phyloP scores from a whole-genome alignment of 2,797 vertebrate genomes.

The Dromococcyx pavoninus region DNA sequence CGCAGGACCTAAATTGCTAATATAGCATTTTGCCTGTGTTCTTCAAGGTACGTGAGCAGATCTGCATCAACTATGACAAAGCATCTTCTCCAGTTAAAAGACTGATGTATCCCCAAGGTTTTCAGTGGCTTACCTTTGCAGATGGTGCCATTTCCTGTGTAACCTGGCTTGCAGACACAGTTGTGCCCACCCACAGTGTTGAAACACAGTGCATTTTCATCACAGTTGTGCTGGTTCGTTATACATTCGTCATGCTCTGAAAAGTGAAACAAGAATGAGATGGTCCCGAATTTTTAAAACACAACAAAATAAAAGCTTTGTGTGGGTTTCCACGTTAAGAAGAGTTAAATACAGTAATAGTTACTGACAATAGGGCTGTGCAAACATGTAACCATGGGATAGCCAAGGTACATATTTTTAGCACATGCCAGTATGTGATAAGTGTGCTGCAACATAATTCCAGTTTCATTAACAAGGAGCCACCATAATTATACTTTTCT shows the following conservation, averaged over 20 bases:
- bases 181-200: conserved; percentile 96
- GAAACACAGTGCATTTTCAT: conserved; percentile 94
- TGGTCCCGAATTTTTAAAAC: neutral
- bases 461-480: neutral
- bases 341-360: neutral
- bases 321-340: neutral
- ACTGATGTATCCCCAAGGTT: neutral
- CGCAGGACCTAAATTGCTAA: neutral
- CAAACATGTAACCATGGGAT: neutral
- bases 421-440: neutral
- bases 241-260: conserved; percentile 94
- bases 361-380: neutral
- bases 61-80: neutral
- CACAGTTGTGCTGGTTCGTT: conserved; percentile 91
- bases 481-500: neutral
- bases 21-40: neutral
- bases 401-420: neutral
- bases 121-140: conserved; percentile 87
- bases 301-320: neutral
- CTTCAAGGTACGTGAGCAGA: neutral
- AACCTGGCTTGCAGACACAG: conserved; percentile 95
- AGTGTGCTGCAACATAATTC: neutral
- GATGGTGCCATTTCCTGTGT: conserved; percentile 89
- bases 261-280: conserved; percentile 42
- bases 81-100: neutral